These are phyloP conservation scores for Tenualosa thibaudeaui DNA, from an alignment of 2,797 vertebrate genomes.

Conservation along the genomic window DNA sequence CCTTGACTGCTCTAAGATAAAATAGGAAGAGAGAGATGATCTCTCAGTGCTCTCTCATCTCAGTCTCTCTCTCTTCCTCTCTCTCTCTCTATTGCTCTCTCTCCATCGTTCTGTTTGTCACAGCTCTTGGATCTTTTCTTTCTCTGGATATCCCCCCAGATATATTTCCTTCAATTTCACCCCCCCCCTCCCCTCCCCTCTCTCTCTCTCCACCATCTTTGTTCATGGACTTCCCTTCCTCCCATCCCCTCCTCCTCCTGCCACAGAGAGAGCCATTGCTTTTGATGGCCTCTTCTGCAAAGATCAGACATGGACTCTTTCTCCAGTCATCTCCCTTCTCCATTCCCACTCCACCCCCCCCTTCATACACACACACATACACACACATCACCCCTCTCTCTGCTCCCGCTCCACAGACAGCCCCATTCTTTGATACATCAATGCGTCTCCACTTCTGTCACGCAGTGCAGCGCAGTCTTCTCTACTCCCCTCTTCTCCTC, in stretches of 20 bases:
- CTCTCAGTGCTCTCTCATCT: not conserved
- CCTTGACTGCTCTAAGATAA: not conserved
- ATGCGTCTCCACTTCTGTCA: not conserved
- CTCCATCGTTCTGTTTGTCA: slow-evolving; percentile 32
- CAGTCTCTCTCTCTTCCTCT: not conserved
- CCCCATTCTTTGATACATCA: not conserved
- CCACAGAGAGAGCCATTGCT: not conserved
- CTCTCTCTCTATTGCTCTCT: slow-evolving; percentile 57
- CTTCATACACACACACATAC: not conserved
- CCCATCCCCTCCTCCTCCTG: not conserved
- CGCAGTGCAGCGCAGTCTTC: not conserved
- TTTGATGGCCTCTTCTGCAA: slow-evolving; percentile 6
- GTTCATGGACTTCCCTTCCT: not conserved
- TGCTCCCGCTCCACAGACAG: not conserved
- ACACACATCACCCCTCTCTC: no score
- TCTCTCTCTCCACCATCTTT: not conserved
- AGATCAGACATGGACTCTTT: slow-evolving; percentile 4
- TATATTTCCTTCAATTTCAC: not conserved
- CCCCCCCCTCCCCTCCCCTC: not conserved
- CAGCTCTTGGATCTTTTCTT: not conserved
- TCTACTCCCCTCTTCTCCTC: not conserved
- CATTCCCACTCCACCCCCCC: not conserved
- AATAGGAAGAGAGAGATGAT: slow-evolving; percentile 3
- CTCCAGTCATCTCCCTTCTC: not conserved
- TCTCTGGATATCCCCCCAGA: not conserved